Conservation (phyloP, 2,113 vertebrate species). For the Empidonax alnorum region DNA sequence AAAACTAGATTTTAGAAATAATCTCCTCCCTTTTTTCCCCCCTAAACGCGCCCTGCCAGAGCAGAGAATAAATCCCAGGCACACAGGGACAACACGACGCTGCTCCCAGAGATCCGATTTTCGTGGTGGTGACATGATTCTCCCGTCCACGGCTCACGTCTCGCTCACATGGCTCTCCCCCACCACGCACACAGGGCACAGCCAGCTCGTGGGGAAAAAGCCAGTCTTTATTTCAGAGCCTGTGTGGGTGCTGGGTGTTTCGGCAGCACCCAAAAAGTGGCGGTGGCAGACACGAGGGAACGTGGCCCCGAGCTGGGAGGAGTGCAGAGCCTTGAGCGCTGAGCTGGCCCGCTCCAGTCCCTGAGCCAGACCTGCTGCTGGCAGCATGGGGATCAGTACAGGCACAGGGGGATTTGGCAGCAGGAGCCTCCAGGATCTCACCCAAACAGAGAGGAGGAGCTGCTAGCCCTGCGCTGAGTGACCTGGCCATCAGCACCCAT, state of each 20-base stretch:
- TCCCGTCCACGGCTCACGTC: fast-evolving
- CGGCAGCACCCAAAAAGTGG: neutral
- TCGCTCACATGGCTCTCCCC: fast-evolving
- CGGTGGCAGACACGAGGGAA: neutral
- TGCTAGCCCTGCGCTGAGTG: neutral
- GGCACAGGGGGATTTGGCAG: neutral
- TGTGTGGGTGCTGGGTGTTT: neutral
- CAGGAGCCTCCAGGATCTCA: neutral
- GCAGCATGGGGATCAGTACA: fast-evolving
- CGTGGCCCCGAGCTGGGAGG: neutral
- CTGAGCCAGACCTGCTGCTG: neutral
- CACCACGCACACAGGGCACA: neutral
- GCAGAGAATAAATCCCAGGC: neutral
- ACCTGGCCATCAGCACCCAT: neutral
- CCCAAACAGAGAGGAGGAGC: neutral
- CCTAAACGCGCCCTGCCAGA: neutral
- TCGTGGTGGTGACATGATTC: fast-evolving
- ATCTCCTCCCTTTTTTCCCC: neutral
- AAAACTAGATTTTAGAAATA: neutral
- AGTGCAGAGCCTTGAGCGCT: fast-evolving
- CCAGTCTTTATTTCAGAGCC: neutral
- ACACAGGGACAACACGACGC: neutral
- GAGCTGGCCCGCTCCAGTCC: fast-evolving
- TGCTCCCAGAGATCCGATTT: fast-evolving
- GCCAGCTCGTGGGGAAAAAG: neutral